Percentiles rank a stretch among this genome's conserved stretches.
These are phyloP conservation scores for Acipenser ruthenus DNA, from an alignment of 2,797 vertebrate species.

Conservation along the genomic window DNA sequence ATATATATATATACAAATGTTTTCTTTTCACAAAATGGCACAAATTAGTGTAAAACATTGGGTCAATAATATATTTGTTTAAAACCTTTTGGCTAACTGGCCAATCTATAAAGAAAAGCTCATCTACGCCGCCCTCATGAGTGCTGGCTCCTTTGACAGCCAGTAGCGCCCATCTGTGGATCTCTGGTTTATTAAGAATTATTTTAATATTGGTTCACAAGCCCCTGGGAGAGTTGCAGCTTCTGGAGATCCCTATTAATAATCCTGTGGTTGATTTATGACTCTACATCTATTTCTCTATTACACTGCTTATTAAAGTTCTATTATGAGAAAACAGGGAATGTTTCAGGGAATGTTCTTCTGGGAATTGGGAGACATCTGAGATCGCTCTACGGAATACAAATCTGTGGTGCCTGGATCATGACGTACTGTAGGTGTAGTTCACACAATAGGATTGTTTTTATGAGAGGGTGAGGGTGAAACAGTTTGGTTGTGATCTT, in stretches of 20 bases:
- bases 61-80: too few relatives aligned
- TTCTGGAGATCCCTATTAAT: constrained; percentile 17
- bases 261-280: constrained; percentile 35
- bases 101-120: too few relatives aligned
- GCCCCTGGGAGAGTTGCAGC: neutral
- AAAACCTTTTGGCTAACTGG: too few relatives aligned
- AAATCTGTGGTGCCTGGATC: too few relatives aligned
- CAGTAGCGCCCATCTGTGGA: neutral
- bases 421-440: too few relatives aligned
- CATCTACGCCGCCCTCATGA: too few relatives aligned
- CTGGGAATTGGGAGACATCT: neutral
- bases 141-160: neutral
- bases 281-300: constrained; percentile 18
- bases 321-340: neutral
- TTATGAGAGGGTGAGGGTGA: too few relatives aligned
- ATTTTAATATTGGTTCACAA: constrained; percentile 27
- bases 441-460: too few relatives aligned
- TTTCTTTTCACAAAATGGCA: neutral
- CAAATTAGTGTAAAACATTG: too few relatives aligned
- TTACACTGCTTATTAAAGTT: constrained; percentile 32
- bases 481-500: too few relatives aligned
- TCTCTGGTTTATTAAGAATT: neutral
- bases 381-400: too few relatives aligned
- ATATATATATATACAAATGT: neutral
- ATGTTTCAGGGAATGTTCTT: neutral